A percentile compares a stretch with the other conserved stretches of the same genome.
Evolutionary conservation across 1,140 invertebrate species (phyloP).

Genomic region (Micrasema minimum): DNA sequence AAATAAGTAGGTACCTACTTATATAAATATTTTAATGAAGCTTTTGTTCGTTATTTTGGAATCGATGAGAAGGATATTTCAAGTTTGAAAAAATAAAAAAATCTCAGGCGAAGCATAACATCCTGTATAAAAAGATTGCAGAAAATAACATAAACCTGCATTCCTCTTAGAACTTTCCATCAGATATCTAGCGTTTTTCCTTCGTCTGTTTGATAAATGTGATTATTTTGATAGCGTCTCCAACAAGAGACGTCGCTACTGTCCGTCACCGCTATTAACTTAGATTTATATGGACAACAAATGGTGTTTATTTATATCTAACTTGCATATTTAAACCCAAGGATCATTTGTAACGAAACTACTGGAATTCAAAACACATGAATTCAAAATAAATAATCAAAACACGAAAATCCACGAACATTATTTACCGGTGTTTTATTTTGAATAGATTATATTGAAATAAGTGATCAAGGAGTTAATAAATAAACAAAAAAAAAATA

Average conservation of each 20-base stretch:
- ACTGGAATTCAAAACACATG: not conserved
- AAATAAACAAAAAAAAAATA: too few species aligned
- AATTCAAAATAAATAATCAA: not conserved
- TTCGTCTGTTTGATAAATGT: not conserved
- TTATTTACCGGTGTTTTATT: too few species aligned
- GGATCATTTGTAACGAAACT: not conserved
- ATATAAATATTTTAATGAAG: too few species aligned
- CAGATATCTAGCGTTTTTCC: not conserved
- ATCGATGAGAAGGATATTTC: too few species aligned
- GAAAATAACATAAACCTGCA: not conserved
- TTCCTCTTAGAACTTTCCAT: not conserved
- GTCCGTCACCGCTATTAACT: slow-evolving; percentile 8
- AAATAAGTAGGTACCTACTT: too few species aligned
- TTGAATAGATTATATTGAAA: too few species aligned
- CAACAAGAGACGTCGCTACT: not conserved
- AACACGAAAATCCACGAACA: too few species aligned
- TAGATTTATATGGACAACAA: slow-evolving; percentile 23
- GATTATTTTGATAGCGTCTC: slow-evolving; percentile 10
- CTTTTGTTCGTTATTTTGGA: too few species aligned
- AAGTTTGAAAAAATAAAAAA: too few species aligned
- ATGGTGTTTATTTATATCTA: slow-evolving; percentile 17
- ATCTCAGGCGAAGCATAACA: too few species aligned
- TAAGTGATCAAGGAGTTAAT: too few species aligned
- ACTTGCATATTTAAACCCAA: not conserved
- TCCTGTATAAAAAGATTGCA: too few species aligned